These are phyloP conservation scores for Tromatobia lineatoria DNA, from an alignment of 2,888 invertebrate genomes.

Conservation along the genomic window DNA sequence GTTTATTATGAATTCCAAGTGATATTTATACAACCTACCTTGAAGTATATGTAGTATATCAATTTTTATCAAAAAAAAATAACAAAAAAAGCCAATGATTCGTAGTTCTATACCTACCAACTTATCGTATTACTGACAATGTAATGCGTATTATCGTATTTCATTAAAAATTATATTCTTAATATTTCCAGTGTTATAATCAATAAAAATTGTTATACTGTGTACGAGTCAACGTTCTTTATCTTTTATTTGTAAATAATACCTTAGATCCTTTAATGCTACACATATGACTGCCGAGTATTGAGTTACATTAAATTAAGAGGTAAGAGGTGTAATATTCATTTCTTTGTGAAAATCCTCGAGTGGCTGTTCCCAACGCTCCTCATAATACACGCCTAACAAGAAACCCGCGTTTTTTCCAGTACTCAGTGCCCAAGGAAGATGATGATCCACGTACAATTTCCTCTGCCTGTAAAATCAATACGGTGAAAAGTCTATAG, in stretches of 20 bases:
- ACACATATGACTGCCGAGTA: neutral
- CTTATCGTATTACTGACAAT: constrained; percentile 79
- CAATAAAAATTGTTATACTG: constrained; percentile 84
- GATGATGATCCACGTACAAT: constrained; percentile 91
- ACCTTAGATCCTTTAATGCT: neutral
- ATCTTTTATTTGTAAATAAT: constrained; percentile 27
- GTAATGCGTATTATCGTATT: constrained; percentile 83
- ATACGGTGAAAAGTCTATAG: neutral
- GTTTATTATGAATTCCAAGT: constrained; percentile 62
- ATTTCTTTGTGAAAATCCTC: constrained; percentile 93
- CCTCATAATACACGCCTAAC: constrained; percentile 96
- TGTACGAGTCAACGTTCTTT: constrained; percentile 68
- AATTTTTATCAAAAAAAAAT: constrained; percentile 77
- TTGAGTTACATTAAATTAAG: neutral
- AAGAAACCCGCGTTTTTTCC: constrained; percentile 92
- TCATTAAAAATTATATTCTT: constrained; percentile 84
- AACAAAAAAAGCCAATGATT: constrained; percentile 64
- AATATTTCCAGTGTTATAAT: constrained; percentile 84
- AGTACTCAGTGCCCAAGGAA: constrained; percentile 95
- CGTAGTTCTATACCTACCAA: constrained; percentile 76
- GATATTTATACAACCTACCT: constrained; percentile 64
- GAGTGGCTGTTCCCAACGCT: constrained; percentile 96
- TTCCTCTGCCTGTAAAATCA: constrained; percentile 89
- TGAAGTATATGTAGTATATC: constrained; percentile 75
- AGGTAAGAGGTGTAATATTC: constrained; percentile 89